phyloP scores from a whole-genome alignment of 2,797 vertebrate genomes.

The Aldrovandia affinis region DNA sequence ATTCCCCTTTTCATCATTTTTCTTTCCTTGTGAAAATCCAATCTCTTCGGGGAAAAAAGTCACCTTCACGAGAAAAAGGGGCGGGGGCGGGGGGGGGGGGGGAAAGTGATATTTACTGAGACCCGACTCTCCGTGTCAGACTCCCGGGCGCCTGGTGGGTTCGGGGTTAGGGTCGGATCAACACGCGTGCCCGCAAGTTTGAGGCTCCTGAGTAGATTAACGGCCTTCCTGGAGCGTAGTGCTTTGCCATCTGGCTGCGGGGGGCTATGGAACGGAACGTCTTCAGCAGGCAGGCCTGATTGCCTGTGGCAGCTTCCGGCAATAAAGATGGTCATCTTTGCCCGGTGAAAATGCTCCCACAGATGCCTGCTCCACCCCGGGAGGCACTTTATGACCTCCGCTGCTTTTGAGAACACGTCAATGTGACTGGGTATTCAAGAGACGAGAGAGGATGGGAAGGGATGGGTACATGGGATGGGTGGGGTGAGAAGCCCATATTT shows the following conservation, averaged over 20 bases:
- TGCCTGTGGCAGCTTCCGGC: conserved; percentile 14
- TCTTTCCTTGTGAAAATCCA: background rate
- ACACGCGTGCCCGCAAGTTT: background rate
- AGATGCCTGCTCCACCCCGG: background rate
- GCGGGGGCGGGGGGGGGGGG: too few relatives aligned
- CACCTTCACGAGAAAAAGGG: background rate
- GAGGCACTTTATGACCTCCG: too few relatives aligned
- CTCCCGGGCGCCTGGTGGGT: background rate
- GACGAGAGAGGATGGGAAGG: too few relatives aligned
- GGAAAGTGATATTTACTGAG: background rate
- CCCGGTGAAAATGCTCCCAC: conserved; percentile 12
- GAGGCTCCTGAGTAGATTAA: background rate
- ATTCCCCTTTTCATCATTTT: background rate
- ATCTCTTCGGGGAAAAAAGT: background rate
- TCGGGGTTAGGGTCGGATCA: conserved; percentile 7
- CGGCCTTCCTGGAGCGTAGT: conserved; percentile 1
- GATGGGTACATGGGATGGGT: too few relatives aligned
- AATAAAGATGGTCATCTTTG: conserved; percentile 26
- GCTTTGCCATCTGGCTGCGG: conserved; percentile 31
- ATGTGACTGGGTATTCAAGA: too few relatives aligned
- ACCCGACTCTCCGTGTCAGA: background rate
- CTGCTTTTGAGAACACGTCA: too few relatives aligned
- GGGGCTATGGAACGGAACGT: conserved; percentile 2
- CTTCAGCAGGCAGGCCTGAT: conserved; percentile 20
- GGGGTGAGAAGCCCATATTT: too few relatives aligned